A percentile compares a stretch with the other conserved stretches of the same genome.
These are phyloP conservation scores for Onychomys arenicola DNA, from an alignment of 2,797 vertebrate species.

Conservation along the genomic window DNA sequence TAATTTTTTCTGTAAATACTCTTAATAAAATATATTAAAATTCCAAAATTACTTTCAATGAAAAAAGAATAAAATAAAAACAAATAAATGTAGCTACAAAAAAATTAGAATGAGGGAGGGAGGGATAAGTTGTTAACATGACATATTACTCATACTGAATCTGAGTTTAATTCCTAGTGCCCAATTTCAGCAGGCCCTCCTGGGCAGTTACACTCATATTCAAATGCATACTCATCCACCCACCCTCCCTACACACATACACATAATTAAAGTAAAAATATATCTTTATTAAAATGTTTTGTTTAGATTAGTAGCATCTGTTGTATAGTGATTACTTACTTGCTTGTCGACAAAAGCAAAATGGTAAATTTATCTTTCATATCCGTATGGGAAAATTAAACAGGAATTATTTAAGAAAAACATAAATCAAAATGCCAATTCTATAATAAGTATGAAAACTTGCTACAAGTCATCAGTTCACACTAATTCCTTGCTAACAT, in stretches of 20 bases:
- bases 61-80: slow-evolving; percentile 10
- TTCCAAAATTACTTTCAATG: neutral
- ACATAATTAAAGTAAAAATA: neutral
- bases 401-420: neutral
- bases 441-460: neutral
- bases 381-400: neutral
- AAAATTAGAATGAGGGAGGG: neutral
- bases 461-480: neutral
- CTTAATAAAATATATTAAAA: neutral
- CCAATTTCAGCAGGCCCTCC: neutral
- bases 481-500: neutral
- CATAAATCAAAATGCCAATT: neutral
- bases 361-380: neutral
- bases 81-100: neutral
- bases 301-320: neutral
- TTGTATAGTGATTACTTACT: neutral
- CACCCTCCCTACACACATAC: no score
- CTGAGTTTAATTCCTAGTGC: no score
- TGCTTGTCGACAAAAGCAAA: neutral
- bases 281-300: neutral
- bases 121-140: no score
- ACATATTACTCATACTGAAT: neutral
- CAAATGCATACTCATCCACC: no score
- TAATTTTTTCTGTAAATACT: neutral
- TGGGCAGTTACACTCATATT: no score